These are phyloP conservation scores for Schizaphis graminum DNA, from an alignment of 2,888 invertebrate genomes.

Conservation along the genomic window DNA sequence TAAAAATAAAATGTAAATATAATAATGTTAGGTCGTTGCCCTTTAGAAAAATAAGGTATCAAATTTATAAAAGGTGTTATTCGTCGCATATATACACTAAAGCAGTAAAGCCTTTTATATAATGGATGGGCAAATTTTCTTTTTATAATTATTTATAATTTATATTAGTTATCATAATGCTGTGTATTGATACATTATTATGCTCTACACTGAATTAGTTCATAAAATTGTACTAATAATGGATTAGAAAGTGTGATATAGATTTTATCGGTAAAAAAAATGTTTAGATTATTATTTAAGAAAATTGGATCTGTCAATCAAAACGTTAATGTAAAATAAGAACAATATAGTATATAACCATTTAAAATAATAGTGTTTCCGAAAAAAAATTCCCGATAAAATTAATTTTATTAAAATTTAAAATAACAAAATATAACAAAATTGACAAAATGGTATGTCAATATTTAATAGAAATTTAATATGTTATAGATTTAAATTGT, in stretches of 20 bases:
- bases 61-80: neutral
- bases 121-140: constrained; percentile 24
- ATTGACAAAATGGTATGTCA: neutral
- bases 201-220: neutral
- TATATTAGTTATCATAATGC: constrained; percentile 17
- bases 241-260: constrained; percentile 55
- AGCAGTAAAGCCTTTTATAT: neutral
- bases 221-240: constrained; percentile 38
- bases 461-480: neutral
- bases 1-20: neutral
- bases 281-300: constrained; percentile 25
- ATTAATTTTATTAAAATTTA: neutral
- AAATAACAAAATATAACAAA: neutral
- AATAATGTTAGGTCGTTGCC: neutral
- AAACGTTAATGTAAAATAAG: constrained; percentile 31
- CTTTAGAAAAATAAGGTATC: neutral
- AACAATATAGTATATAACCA: constrained; percentile 2
- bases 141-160: constrained; percentile 32
- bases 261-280: constrained; percentile 30
- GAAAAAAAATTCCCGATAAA: neutral
- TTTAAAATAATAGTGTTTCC: neutral
- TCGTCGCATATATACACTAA: too few species aligned
- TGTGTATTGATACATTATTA: constrained; percentile 19
- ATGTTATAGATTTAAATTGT: neutral
- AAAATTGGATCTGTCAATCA: constrained; percentile 46